phyloP scores from a whole-genome alignment of 2,113 vertebrate genomes.

The Mirza zaza region DNA sequence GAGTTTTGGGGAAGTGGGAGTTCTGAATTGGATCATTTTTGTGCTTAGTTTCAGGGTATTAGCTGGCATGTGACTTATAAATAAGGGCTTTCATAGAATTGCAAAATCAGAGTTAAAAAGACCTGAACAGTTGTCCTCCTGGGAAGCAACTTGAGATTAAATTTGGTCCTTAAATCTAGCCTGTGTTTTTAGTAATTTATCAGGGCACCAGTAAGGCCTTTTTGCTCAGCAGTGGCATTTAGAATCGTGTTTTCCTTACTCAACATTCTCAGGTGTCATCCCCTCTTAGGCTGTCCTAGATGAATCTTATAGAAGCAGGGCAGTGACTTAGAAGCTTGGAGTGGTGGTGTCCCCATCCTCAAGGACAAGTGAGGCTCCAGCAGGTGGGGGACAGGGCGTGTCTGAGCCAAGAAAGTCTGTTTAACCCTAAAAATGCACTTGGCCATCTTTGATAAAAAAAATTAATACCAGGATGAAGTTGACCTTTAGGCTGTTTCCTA shows the following conservation, averaged over 20 bases:
- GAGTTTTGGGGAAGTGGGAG: neutral
- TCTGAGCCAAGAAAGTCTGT: neutral
- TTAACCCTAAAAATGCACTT: constrained; percentile 67
- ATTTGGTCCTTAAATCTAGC: constrained; percentile 55
- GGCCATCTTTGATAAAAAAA: constrained; percentile 72
- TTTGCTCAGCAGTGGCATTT: neutral
- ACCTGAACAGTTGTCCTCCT: neutral
- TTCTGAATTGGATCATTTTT: fast-evolving
- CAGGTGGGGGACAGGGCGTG: neutral
- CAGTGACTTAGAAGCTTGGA: neutral
- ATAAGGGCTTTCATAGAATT: neutral
- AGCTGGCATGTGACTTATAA: neutral
- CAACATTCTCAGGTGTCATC: neutral
- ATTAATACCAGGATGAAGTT: constrained; percentile 42
- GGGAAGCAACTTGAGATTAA: constrained; percentile 8
- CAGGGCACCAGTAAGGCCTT: neutral
- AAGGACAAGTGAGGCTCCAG: neutral
- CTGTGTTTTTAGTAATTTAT: neutral
- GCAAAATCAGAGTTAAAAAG: constrained; percentile 32
- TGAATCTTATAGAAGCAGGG: constrained; percentile 19
- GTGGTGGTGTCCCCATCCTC: neutral
- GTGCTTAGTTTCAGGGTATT: neutral
- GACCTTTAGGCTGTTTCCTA: constrained; percentile 69
- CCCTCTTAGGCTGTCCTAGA: neutral
- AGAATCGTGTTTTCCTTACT: constrained; percentile 21